Conservation (phyloP, 1,140 invertebrate genomes). For the Wiebesia pumilae region DNA sequence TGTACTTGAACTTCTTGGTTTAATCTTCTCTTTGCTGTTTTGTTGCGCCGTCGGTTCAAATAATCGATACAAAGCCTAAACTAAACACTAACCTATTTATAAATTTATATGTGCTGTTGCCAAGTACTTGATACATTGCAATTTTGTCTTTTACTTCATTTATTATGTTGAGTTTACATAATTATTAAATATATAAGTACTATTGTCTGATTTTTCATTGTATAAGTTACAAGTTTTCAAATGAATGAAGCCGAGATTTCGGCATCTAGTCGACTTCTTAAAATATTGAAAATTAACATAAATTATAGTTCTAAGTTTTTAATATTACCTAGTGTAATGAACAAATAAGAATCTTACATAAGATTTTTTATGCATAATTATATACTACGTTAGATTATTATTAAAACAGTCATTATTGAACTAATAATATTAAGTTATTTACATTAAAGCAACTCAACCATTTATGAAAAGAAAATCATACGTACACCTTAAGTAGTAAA, state of each 20-base stretch:
- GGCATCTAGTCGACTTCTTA: neutral
- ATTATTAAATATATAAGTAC: neutral
- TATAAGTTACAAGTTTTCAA: neutral
- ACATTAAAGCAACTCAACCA: too few species aligned
- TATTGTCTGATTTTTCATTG: neutral
- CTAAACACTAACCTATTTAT: neutral
- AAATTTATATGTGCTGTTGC: neutral
- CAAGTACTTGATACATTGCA: neutral
- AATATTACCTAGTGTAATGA: neutral
- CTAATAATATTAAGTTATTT: too few species aligned
- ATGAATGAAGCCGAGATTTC: neutral
- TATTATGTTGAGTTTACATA: too few species aligned
- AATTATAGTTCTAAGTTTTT: neutral
- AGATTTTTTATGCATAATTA: neutral
- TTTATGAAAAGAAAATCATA: too few species aligned
- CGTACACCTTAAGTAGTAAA: too few species aligned
- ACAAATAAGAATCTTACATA: neutral
- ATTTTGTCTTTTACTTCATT: neutral
- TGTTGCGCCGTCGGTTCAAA: slow-evolving; percentile 84
- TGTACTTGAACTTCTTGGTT: slow-evolving; percentile 82
- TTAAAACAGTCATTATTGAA: too few species aligned
- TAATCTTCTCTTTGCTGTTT: slow-evolving; percentile 86
- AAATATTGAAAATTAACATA: neutral
- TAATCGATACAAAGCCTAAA: slow-evolving; percentile 82
- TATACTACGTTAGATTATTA: too few species aligned